Evolutionary conservation across 2,113 vertebrate species (phyloP).

Genomic region (Calidris pygmaea): DNA sequence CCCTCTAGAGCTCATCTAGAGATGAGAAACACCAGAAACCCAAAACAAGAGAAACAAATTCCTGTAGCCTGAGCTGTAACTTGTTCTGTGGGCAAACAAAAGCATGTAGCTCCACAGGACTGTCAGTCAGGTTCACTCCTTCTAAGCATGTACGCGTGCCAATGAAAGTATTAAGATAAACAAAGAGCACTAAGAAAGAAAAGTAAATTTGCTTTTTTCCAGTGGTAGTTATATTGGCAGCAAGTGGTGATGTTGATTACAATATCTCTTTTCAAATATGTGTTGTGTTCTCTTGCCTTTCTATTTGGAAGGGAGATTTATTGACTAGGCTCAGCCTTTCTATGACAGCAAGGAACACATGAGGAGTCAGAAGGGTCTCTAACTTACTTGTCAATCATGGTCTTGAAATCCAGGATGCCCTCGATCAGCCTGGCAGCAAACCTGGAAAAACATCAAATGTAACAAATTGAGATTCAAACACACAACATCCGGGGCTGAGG

Average conservation of each 20-base stretch:
- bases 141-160: background rate
- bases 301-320: background rate
- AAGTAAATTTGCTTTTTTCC: background rate
- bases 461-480: background rate
- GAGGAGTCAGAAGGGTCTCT: background rate
- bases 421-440: constrained; percentile 95
- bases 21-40: constrained; percentile 5
- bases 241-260: background rate
- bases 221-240: background rate
- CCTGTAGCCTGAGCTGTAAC: constrained; percentile 14
- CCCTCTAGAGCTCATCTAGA: background rate
- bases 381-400: constrained; percentile 94
- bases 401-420: constrained; percentile 94
- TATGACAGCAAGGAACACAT: background rate
- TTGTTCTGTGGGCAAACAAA: background rate
- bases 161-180: background rate
- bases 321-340: background rate
- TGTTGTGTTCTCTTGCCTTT: background rate
- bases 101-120: background rate
- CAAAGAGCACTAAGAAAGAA: background rate
- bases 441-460: constrained; percentile 66
- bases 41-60: background rate
- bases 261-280: background rate
- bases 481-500: background rate
- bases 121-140: background rate